Conservation (phyloP, 1,140 invertebrate genomes). For the Lethrus apterus region DNA sequence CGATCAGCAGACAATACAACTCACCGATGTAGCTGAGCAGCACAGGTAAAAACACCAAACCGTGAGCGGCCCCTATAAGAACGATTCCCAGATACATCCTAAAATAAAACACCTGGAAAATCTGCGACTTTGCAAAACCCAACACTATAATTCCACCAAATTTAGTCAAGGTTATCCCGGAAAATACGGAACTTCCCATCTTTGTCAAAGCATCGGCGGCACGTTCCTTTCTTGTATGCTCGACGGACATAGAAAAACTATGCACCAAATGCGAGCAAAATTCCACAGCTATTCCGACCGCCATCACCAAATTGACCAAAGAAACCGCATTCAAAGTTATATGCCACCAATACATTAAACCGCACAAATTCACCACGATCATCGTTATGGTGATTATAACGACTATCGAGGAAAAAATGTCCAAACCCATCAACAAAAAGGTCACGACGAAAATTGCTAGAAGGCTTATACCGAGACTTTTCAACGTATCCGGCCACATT, state of each 20-base stretch:
- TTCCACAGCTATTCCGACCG: slow-evolving; percentile 96
- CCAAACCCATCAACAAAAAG: slow-evolving; percentile 89
- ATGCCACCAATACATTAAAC: slow-evolving; percentile 95
- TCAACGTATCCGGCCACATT: slow-evolving; percentile 86
- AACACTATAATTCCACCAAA: slow-evolving; percentile 92
- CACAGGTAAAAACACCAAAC: slow-evolving; percentile 93
- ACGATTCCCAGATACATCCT: slow-evolving; percentile 98
- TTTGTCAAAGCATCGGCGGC: slow-evolving; percentile 76
- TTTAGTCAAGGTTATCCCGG: slow-evolving; percentile 95
- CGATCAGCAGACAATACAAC: slow-evolving; percentile 34
- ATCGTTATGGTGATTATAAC: slow-evolving; percentile 88
- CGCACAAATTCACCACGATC: slow-evolving; percentile 89
- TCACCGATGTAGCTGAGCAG: slow-evolving; percentile 93
- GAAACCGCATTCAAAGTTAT: slow-evolving; percentile 96
- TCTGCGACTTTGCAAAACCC: slow-evolving; percentile 93
- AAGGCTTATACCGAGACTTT: slow-evolving; percentile 81
- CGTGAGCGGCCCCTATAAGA: slow-evolving; percentile 90
- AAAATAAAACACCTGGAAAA: slow-evolving; percentile 97
- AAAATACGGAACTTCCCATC: slow-evolving; percentile 95
- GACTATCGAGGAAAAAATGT: slow-evolving; percentile 81
- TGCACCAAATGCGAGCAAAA: slow-evolving; percentile 97
- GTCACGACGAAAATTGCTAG: slow-evolving; percentile 90
- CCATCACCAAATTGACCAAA: slow-evolving; percentile 97
- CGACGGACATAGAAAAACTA: slow-evolving; percentile 76
- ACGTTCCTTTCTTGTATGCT: slow-evolving; percentile 62